A percentile compares a stretch with the other conserved stretches of the same genome.
Conservation (phyloP, 2,797 vertebrate species). For the Menidia menidia region DNA sequence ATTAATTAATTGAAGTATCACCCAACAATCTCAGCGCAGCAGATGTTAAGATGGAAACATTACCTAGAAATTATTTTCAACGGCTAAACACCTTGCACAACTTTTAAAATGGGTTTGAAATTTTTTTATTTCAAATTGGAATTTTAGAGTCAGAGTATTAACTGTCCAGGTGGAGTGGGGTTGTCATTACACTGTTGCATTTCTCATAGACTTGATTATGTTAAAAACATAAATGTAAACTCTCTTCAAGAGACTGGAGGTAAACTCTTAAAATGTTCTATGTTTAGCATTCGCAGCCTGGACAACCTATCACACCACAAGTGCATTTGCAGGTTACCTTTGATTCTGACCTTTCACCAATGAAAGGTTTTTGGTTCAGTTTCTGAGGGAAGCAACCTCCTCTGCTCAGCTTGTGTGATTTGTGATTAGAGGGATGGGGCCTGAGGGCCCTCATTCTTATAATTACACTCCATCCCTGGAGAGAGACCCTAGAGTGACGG, state of each 20-base stretch:
- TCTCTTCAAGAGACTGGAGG: not conserved
- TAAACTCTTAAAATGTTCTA: not conserved
- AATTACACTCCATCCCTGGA: conserved; percentile 84
- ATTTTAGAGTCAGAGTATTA: too few relatives aligned
- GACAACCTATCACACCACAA: not conserved
- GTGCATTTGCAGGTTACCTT: conserved; percentile 51
- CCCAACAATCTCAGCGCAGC: conserved; percentile 50
- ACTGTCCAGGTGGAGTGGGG: not conserved
- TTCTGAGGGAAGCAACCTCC: conserved; percentile 79
- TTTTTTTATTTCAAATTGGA: too few relatives aligned
- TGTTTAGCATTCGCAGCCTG: not conserved
- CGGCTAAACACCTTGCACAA: not conserved
- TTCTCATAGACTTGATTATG: not conserved
- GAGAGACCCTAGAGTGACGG: conserved; percentile 81
- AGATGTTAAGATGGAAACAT: conserved; percentile 56
- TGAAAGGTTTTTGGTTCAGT: conserved; percentile 84
- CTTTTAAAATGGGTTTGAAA: not conserved
- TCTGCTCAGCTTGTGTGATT: conserved; percentile 72
- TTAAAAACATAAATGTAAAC: not conserved
- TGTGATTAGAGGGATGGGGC: conserved; percentile 82
- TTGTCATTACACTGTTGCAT: not conserved
- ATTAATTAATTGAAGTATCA: conserved; percentile 58
- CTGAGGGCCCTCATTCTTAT: conserved; percentile 79
- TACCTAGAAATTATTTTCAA: conserved; percentile 20
- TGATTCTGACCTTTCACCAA: conserved; percentile 81